Evolutionary conservation across 2,797 vertebrate genomes (phyloP).

Genomic region (Helarctos malayanus): DNA sequence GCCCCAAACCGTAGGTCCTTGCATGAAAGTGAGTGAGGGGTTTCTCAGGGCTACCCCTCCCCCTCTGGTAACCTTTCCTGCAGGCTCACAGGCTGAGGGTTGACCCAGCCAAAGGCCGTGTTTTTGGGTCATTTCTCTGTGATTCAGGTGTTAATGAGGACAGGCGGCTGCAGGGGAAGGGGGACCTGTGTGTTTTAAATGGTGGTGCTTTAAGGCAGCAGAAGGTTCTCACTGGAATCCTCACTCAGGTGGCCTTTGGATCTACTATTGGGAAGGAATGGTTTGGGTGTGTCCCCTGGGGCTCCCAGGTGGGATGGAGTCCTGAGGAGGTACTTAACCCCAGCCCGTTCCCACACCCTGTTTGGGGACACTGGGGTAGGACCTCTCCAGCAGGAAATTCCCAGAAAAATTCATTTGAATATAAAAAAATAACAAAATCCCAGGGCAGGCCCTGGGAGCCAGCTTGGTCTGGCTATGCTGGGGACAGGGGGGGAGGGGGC

Average conservation of each 20-base stretch:
- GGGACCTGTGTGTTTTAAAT: background rate
- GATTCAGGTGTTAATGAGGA: constrained; percentile 74
- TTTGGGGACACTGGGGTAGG: background rate
- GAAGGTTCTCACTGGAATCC: background rate
- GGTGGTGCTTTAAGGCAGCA: background rate
- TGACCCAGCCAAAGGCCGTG: background rate
- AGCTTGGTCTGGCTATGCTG: constrained; percentile 15
- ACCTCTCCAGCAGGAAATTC: constrained; percentile 54
- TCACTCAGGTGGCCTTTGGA: background rate
- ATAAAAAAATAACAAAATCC: background rate
- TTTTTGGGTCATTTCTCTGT: constrained; percentile 75
- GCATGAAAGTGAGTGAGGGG: background rate
- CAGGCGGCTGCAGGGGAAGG: constrained; percentile 38
- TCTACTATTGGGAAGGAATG: background rate
- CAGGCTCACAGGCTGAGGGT: background rate
- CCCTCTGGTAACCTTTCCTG: background rate
- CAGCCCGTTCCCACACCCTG: background rate
- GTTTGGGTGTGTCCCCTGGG: background rate
- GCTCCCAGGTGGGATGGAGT: background rate
- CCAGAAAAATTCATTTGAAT: constrained; percentile 45
- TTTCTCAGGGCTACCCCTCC: background rate
- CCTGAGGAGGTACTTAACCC: background rate
- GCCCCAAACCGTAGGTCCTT: background rate
- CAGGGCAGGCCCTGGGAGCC: background rate
- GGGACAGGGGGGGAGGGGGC: background rate